Percentiles rank a stretch among this genome's conserved stretches.
phyloP scores from a whole-genome alignment of 2,113 vertebrate genomes.

The Amphiprion percula region DNA sequence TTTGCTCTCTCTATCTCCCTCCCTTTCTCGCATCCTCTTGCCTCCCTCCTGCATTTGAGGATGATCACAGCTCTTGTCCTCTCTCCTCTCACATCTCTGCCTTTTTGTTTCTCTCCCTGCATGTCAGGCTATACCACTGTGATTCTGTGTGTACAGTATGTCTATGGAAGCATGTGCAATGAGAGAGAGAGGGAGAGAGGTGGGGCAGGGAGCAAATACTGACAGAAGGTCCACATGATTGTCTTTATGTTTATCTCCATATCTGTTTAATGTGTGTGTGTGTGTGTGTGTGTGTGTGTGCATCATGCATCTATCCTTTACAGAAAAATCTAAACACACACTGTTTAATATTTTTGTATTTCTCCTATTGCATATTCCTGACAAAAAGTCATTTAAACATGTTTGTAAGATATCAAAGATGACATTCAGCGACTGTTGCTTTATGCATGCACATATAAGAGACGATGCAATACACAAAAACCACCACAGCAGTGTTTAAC shows the following conservation, averaged over 20 bases:
- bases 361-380: neutral
- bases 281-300: conserved; percentile 22
- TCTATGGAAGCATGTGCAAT: conserved; percentile 44
- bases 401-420: too few relatives aligned
- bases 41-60: conserved; percentile 51
- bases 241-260: conserved; percentile 40
- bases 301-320: neutral
- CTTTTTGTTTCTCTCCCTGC: conserved; percentile 67
- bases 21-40: conserved; percentile 34
- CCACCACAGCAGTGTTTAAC: neutral
- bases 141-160: conserved; percentile 61
- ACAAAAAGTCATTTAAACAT: neutral
- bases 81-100: conserved; percentile 57
- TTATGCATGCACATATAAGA: neutral
- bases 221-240: conserved; percentile 73
- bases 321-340: neutral
- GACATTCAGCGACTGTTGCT: too few relatives aligned
- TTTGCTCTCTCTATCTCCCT: conserved; percentile 5
- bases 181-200: conserved; percentile 26
- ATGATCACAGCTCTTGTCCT: conserved; percentile 50
- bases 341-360: neutral
- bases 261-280: conserved; percentile 18
- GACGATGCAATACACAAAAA: neutral
- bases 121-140: conserved; percentile 71
- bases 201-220: conserved; percentile 54